phyloP scores from a whole-genome alignment of 2,888 invertebrate species.

The Crossocerus cetratus region DNA sequence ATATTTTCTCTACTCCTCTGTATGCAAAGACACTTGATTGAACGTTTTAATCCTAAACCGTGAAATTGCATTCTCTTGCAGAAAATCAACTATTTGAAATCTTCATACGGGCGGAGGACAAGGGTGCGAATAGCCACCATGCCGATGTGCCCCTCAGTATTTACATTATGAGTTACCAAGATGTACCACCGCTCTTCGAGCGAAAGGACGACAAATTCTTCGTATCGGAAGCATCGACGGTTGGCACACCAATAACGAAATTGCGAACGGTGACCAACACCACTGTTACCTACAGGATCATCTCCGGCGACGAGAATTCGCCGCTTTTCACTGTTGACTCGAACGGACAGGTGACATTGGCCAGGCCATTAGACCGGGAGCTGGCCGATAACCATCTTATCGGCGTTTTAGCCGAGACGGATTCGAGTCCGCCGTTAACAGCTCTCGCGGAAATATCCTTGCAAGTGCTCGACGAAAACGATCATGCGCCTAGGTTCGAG shows the following conservation, averaged over 20 bases:
- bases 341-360: conserved; percentile 86
- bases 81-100: conserved; percentile 90
- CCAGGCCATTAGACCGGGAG: conserved; percentile 88
- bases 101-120: conserved; percentile 92
- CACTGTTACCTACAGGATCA: conserved; percentile 81
- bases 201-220: conserved; percentile 87
- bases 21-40: not conserved
- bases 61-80: conserved; percentile 70
- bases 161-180: conserved; percentile 85
- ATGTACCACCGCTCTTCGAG: conserved; percentile 86
- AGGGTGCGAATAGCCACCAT: conserved; percentile 86
- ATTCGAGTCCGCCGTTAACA: conserved; percentile 85
- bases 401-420: conserved; percentile 85
- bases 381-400: conserved; percentile 83
- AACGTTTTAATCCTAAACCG: conserved; percentile 22
- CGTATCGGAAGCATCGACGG: conserved; percentile 86
- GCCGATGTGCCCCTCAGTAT: conserved; percentile 90
- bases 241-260: conserved; percentile 84
- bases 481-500: conserved; percentile 92
- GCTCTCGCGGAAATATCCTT: conserved; percentile 85
- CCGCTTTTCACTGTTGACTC: conserved; percentile 85
- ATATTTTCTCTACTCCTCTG: not conserved
- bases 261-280: conserved; percentile 82
- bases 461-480: conserved; percentile 93
- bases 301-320: conserved; percentile 80